A percentile compares a stretch with the other conserved stretches of the same genome.
These are phyloP conservation scores for Hyaena hyaena DNA, from an alignment of 2,113 vertebrate genomes.

Conservation along the genomic window DNA sequence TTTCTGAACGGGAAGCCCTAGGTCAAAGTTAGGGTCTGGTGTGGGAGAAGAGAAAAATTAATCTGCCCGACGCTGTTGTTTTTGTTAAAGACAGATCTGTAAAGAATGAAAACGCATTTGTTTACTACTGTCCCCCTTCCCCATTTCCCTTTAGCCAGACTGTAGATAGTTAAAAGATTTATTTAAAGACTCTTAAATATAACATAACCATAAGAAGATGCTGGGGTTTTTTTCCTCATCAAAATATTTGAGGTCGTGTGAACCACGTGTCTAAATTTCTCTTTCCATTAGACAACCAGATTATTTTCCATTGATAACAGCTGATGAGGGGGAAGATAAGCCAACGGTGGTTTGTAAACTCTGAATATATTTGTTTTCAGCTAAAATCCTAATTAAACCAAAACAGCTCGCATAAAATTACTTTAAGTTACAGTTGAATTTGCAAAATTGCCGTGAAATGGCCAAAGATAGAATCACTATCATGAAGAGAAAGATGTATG, in stretches of 20 bases:
- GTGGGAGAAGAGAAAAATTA: not conserved
- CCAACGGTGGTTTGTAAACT: not conserved
- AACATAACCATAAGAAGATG: not conserved
- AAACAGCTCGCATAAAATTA: not conserved
- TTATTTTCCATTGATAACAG: not conserved
- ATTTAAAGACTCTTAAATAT: constrained; percentile 19
- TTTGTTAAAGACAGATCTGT: not conserved
- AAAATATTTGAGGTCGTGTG: not conserved
- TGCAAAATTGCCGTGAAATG: not conserved
- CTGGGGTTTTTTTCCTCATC: not conserved
- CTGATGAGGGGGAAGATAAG: not conserved
- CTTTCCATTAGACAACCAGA: not conserved
- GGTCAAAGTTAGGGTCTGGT: not conserved
- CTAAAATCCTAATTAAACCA: not conserved
- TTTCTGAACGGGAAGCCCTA: not conserved
- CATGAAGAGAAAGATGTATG: not conserved
- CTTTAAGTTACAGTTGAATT: not conserved
- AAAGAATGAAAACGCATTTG: not conserved
- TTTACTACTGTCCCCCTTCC: not conserved
- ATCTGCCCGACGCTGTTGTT: not conserved
- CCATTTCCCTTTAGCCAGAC: not conserved
- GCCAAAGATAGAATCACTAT: not conserved
- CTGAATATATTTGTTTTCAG: not conserved
- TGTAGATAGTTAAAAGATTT: not conserved
- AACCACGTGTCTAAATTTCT: not conserved